Conservation (phyloP, 2,888 invertebrate genomes). For the Glaucopsyche alexis region DNA sequence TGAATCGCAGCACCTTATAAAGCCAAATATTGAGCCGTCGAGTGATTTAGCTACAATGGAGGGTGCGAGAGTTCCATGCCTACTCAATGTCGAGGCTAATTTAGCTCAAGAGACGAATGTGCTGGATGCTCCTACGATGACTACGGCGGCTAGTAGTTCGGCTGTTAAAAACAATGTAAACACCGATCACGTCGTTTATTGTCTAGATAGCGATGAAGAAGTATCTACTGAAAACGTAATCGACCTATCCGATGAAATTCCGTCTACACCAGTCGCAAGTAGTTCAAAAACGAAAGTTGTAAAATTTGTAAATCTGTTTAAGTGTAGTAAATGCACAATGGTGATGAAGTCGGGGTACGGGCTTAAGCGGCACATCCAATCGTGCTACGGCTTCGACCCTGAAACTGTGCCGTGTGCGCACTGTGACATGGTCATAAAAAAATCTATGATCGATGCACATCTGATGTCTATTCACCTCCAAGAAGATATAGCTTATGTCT, state of each 20-base stretch:
- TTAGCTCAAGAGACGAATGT: background rate
- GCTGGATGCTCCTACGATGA: background rate
- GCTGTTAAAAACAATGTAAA: background rate
- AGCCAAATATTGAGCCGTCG: background rate
- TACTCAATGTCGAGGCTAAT: background rate
- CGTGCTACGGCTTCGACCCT: slow-evolving; percentile 37
- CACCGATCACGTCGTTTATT: slow-evolving; percentile 15
- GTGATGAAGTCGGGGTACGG: slow-evolving; percentile 42
- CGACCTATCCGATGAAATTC: slow-evolving; percentile 49
- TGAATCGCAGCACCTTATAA: background rate
- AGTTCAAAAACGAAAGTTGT: slow-evolving; percentile 30
- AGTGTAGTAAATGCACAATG: slow-evolving; percentile 52
- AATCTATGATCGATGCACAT: background rate
- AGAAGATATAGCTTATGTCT: background rate
- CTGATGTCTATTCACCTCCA: background rate
- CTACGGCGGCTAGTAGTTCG: background rate
- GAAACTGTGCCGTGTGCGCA: slow-evolving; percentile 43
- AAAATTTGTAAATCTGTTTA: slow-evolving; percentile 41
- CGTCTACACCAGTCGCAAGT: background rate
- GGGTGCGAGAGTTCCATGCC: background rate
- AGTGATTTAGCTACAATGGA: background rate
- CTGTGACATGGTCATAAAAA: slow-evolving; percentile 34
- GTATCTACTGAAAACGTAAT: slow-evolving; percentile 44
- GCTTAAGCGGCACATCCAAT: slow-evolving; percentile 51
- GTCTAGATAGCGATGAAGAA: slow-evolving; percentile 69